A percentile compares a stretch with the other conserved stretches of the same genome.
These are phyloP conservation scores for Trididemnum miniatum DNA, from an alignment of 23 tunicate genomes.

Conservation along the genomic window DNA sequence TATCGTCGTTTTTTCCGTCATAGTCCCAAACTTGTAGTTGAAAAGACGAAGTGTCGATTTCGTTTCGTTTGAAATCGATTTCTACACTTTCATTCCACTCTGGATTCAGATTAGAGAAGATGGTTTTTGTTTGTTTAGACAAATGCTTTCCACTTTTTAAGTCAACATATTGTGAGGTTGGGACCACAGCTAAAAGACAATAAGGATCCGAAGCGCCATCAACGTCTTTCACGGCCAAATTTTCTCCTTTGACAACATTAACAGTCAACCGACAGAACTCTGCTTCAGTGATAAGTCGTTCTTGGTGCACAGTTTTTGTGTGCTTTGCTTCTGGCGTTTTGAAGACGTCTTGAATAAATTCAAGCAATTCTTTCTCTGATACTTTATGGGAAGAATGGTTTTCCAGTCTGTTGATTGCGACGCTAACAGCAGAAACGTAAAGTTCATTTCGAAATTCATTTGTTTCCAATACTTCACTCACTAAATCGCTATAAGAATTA, in stretches of 20 bases:
- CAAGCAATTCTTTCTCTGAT: neutral
- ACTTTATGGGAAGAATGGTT: neutral
- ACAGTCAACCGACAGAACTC: slow-evolving; percentile 53
- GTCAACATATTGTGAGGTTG: slow-evolving; percentile 29
- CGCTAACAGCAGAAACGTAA: neutral
- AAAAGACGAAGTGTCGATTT: slow-evolving; percentile 33
- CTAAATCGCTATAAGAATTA: neutral
- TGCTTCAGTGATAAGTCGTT: neutral
- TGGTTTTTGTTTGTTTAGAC: slow-evolving; percentile 28
- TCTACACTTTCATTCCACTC: slow-evolving; percentile 77
- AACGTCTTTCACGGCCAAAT: slow-evolving; percentile 70
- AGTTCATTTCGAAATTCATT: neutral
- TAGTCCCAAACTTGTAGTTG: slow-evolving; percentile 89
- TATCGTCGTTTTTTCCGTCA: slow-evolving; percentile 34
- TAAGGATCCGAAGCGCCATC: slow-evolving; percentile 80
- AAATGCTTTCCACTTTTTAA: slow-evolving; percentile 20
- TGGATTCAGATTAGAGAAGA: slow-evolving; percentile 48
- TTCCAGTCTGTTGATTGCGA: neutral
- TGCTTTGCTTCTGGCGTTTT: neutral
- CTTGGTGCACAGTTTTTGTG: neutral
- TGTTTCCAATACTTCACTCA: neutral
- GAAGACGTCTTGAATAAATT: neutral
- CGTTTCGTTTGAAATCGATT: slow-evolving; percentile 34
- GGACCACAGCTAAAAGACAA: slow-evolving; percentile 51
- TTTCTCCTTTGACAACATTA: slow-evolving; percentile 50